A percentile compares a stretch with the other conserved stretches of the same genome.
Evolutionary conservation across 2,888 invertebrate species (phyloP).

Genomic region (Elegia similella): DNA sequence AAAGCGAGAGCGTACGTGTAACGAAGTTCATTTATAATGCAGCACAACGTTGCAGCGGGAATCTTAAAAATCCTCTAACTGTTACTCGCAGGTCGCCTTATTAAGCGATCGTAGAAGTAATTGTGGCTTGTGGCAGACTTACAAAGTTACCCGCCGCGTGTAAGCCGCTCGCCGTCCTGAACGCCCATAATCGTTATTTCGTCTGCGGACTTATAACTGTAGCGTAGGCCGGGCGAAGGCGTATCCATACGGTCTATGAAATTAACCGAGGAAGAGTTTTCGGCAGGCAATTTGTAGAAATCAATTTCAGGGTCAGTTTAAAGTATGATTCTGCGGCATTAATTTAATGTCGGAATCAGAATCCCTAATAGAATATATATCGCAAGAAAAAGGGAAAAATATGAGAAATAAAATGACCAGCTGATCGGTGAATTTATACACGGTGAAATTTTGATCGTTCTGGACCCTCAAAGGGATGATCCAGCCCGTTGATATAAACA

Average conservation of each 20-base stretch:
- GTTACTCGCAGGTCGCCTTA: conserved; percentile 60
- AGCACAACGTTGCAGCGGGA: conserved; percentile 38
- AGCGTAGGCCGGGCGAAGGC: conserved; percentile 47
- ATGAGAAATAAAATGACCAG: no score
- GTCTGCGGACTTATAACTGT: conserved; percentile 77
- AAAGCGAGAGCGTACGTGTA: conserved; percentile 52
- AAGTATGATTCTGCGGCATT: no score
- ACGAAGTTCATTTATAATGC: conserved; percentile 51
- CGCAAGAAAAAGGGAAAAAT: no score
- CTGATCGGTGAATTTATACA: no score
- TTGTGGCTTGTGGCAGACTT: conserved; percentile 75
- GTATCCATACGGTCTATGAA: conserved; percentile 22
- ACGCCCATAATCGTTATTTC: conserved; percentile 75
- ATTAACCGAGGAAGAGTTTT: conserved; percentile 30
- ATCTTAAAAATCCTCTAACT: conserved; percentile 65
- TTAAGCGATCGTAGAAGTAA: conserved; percentile 69
- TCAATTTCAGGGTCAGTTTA: not conserved
- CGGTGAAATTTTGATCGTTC: no score
- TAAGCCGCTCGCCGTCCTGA: conserved; percentile 61
- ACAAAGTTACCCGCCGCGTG: conserved; percentile 71
- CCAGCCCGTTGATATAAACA: no score
- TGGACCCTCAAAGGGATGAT: no score
- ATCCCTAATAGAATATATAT: no score
- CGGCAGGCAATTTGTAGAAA: conserved; percentile 12
- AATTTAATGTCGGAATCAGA: no score